Evolutionary conservation across 1,140 invertebrate species (phyloP), one percentile per base, ranked within the genome.

Genomic region (Magallana angulata): DNA sequence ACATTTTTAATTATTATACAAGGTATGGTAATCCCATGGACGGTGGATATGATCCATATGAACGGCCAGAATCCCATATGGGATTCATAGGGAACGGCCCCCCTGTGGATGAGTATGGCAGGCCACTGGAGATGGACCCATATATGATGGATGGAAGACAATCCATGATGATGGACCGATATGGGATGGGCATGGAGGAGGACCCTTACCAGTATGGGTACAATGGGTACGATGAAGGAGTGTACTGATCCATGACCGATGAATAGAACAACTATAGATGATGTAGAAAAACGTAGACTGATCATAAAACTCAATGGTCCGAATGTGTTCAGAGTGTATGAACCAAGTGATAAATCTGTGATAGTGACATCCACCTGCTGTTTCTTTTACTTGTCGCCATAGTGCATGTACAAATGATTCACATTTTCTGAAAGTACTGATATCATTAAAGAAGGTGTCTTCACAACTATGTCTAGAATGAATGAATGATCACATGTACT

Each of bases 1-100:
- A 24, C 2, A 36, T 81, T 18, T 16, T 57, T 18, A 4, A 48
- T 81, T 11, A 7, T 56, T 57, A 6, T 18, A 48, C 18, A 57
- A 18, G 14, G 58, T 62, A n/a, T 9, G 24, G n/a, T 62, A 12
- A 24, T 12, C n/a, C 30, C 30, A 18, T 18, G 36, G 11, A 11
- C 11, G 85, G 82, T 62, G 88, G 57, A 24, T 94, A 94, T 87
- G 94, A 94, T 57, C 93, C 94, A 4, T 94, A 93, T 84, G 90
- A 90, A 1, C 86, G 94, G 71, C 94, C 93, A 9, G 93, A 94
- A 84, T 93, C 92, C 18, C 90, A 94, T 76, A 88, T 94, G 62
- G 94, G 94, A 11, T 94, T 93, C 85, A 91, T 93, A 24, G 85
- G 88, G 14, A 90, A 93, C 57, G 91, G 92, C 59, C 90, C 91